Conservation (phyloP, 2,888 invertebrate species). For the Chironomus tentans region DNA sequence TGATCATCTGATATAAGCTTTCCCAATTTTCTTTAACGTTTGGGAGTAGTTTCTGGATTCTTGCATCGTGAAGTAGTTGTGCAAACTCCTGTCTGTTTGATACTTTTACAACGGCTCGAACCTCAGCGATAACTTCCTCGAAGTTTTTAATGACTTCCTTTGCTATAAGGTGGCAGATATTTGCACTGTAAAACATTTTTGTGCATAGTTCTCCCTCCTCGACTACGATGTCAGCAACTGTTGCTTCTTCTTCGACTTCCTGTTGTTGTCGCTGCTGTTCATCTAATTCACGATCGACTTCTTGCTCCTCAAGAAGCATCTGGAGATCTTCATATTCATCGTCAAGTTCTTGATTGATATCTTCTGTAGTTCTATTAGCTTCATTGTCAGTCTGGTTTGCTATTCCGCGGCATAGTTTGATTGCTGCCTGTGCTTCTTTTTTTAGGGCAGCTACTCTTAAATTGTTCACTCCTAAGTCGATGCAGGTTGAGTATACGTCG, state of each 20-base stretch:
- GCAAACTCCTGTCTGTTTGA: not conserved
- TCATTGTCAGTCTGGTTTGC: too few relatives aligned
- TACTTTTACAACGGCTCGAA: not conserved
- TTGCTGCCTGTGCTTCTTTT: not conserved
- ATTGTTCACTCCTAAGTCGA: not conserved
- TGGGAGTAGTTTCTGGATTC: not conserved
- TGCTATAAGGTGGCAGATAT: not conserved
- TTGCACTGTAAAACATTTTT: not conserved
- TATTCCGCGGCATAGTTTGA: not conserved
- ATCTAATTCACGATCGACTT: not conserved
- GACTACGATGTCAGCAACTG: not conserved
- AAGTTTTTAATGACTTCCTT: not conserved
- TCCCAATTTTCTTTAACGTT: too few relatives aligned
- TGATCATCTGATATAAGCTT: not conserved
- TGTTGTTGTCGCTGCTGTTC: not conserved
- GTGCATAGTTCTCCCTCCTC: not conserved
- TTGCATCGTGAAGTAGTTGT: not conserved
- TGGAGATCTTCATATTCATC: not conserved
- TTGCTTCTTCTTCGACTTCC: too few relatives aligned
- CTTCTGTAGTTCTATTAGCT: too few relatives aligned
- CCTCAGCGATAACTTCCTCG: not conserved
- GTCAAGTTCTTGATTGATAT: too few relatives aligned
- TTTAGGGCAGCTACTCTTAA: not conserved
- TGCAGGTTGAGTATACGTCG: not conserved
- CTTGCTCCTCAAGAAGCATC: not conserved